phyloP scores from a whole-genome alignment of 2,113 vertebrate species.

The Pseudorectes ferrugineus region DNA sequence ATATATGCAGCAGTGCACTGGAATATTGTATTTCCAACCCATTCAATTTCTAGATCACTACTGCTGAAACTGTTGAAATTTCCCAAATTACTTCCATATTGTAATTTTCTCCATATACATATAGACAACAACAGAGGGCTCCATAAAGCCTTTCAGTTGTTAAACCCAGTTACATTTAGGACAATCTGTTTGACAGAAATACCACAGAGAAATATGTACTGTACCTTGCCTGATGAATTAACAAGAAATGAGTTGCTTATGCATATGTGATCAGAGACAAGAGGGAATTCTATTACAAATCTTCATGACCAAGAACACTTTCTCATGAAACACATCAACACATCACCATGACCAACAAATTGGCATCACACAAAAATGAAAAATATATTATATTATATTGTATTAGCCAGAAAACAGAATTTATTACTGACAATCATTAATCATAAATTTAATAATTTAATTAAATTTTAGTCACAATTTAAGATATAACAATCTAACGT shows the following conservation, averaged over 20 bases:
- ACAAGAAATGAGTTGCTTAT: neutral
- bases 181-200: conserved; percentile 50
- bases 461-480: neutral
- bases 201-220: conserved; percentile 6
- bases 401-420: neutral
- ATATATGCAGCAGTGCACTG: conserved; percentile 68
- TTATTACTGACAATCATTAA: neutral
- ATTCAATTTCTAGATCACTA: conserved; percentile 62
- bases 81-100: conserved; percentile 66
- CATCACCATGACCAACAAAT: neutral
- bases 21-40: conserved; percentile 55
- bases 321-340: neutral
- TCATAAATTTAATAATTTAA: neutral
- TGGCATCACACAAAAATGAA: neutral
- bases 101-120: conserved; percentile 65
- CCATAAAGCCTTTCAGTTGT: conserved; percentile 52
- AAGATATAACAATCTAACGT: neutral
- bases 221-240: neutral
- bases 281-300: neutral
- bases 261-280: neutral
- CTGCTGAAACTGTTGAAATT: conserved; percentile 62
- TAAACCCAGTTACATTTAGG: conserved; percentile 47
- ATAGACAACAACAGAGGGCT: conserved; percentile 62
- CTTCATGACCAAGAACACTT: neutral
- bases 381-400: neutral